Conservation (phyloP, 2,113 vertebrate genomes). For the Sula dactylatra region DNA sequence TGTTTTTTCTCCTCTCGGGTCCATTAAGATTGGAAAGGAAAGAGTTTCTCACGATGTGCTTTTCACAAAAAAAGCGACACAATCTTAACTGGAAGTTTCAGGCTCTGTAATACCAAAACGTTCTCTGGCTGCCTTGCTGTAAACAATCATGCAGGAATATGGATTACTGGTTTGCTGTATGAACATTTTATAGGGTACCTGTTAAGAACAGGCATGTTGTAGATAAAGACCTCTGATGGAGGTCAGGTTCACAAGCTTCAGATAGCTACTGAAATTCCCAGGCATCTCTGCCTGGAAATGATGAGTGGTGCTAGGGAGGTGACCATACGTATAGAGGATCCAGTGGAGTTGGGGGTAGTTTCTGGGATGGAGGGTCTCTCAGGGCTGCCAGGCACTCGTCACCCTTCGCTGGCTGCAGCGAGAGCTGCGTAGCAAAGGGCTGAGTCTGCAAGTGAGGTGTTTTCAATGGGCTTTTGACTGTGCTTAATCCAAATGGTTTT, state of each 20-base stretch:
- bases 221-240: background rate
- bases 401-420: fast-evolving
- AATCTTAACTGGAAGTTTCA: background rate
- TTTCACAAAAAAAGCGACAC: background rate
- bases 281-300: background rate
- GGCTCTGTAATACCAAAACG: background rate
- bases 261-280: background rate
- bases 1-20: background rate
- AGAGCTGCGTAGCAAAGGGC: background rate
- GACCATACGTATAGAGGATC: background rate
- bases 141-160: background rate
- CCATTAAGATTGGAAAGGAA: background rate
- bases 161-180: background rate
- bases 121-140: background rate
- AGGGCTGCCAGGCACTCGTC: fast-evolving
- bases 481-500: background rate
- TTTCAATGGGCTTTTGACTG: background rate
- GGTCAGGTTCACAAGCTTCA: background rate
- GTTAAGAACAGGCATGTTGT: background rate
- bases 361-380: background rate
- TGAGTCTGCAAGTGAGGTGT: background rate
- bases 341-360: background rate
- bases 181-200: background rate
- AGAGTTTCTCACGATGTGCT: background rate
- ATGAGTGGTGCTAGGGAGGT: fast-evolving